Base-by-base conservation (phyloP, 2,888 invertebrate genomes). In the Coenonympha glycerion region DNA sequence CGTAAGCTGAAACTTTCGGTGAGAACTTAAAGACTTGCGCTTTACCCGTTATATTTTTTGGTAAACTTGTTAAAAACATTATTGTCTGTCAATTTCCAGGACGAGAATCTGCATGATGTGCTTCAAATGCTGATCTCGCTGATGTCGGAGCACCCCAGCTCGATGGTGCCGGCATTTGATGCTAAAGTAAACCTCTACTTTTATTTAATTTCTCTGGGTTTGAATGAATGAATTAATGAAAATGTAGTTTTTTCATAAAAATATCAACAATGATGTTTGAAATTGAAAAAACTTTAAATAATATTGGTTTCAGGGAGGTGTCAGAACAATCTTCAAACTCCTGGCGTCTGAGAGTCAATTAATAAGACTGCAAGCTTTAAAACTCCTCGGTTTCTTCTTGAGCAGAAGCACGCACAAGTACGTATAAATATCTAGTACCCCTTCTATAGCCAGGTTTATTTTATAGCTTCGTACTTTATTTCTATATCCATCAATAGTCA, bases 121-220 rank as follows among this genome's bases (percentile, higher is more conserved):
- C 89, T 99, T 59, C 96, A 98, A 89, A 95, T 98, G 93, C 88
- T 98, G 64, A 98, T 99, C 76, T 95, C 96, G 0, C 87, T 99
- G 61, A 97, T 99, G 95, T 96, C 97, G 6, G 99, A 99, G 78
- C 98, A 99, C 79, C 99, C 99, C 1, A 95, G 98, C 62, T 97
- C 98, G 2, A 97, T 99, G 96, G 98, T 99, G 63, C 99, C 99
- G 30, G 97, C 98, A 47, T 99, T 99, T 82, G 99, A 99, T 86
- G 93, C 95, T 56, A 99, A 99, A 73, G 86, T 85, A 63, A 64
- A 53, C 49, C 26, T 46, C 34, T 5, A 37, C 6, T 16, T 18
- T 46, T 13, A 13, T 39, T 40, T 15, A 5, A n/a, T 6, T 22
- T 19, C 9, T n/a, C 6, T 37, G 2, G 28, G 3, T 19, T 21